Percentiles rank a stretch among this genome's conserved stretches.
Conservation (phyloP, 2,797 vertebrate genomes). For the Rhinoraja longicauda region DNA sequence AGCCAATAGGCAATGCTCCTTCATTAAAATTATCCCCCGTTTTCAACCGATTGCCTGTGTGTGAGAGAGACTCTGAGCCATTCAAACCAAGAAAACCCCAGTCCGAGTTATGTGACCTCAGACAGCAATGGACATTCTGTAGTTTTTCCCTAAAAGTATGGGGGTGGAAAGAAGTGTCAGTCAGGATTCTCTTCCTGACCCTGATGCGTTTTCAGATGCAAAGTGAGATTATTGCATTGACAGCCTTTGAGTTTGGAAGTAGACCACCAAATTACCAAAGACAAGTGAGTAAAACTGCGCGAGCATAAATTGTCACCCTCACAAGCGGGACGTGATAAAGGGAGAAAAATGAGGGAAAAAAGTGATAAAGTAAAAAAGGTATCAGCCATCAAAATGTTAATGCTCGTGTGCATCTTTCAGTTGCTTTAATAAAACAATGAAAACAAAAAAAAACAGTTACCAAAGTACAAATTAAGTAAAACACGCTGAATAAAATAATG, state of each 20-base stretch:
- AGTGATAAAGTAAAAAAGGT: not conserved
- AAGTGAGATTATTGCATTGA: conserved; percentile 24
- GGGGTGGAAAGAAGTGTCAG: not conserved
- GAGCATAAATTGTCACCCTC: no score
- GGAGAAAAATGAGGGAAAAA: not conserved
- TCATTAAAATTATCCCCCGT: not conserved
- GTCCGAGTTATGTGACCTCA: not conserved
- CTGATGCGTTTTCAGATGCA: not conserved
- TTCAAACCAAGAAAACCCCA: not conserved
- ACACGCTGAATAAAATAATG: not conserved
- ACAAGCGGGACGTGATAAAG: not conserved
- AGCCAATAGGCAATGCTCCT: not conserved
- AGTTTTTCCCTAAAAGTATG: not conserved
- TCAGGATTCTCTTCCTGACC: conserved; percentile 16
- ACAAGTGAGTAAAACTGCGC: not conserved
- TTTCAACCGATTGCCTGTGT: not conserved
- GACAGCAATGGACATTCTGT: not conserved
- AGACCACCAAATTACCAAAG: not conserved
- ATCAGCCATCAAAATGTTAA: not conserved
- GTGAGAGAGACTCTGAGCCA: not conserved
- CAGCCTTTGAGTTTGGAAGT: no score
- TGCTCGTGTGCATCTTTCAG: not conserved
- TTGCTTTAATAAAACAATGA: not conserved
- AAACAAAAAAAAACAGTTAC: not conserved
- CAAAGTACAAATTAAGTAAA: not conserved